Evolutionary conservation across 2,113 vertebrate species (phyloP), one percentile per base, ranked within the genome.

Genomic region (Pedetes capensis): DNA sequence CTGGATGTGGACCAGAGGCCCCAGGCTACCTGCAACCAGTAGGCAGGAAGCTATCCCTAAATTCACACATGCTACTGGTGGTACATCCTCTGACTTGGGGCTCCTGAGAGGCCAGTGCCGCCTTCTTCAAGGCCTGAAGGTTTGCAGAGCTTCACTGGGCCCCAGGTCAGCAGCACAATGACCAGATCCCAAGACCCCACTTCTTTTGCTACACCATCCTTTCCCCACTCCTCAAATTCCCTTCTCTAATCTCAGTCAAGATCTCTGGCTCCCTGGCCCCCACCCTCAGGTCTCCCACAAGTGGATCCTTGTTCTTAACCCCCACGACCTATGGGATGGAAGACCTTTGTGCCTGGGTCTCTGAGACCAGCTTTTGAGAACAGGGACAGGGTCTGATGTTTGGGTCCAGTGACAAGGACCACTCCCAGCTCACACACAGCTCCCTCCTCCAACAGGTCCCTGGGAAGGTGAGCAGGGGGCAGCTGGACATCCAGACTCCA

Each of bases 1-100:
- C 22, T 42, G 7, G 3, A 6, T 5, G 7, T 37, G 27, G 16
- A 14, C 1, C 0, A 20, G 0, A 39, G 51, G 29, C 4, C 22
- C 93, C 79, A 39, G 17, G 74, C 47, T 47, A 91, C 83, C n/a
- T 95, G 92, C 0, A 61, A 75, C 84, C 89, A 81, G 47, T 72
- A 93, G 92, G 76, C 25, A 0, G 66, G 51, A 0, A 8, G 22
- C 4, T 23, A 32, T 7, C 71, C 12, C 6, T 7, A 20, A 1
- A 32, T 14, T 42, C 29, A 42, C 1, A 6, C 0, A 9, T 9
- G 32, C n/a, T 1, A 8, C 8, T 2, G 37, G 25, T 6, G 23
- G 17, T 5, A 29, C 25, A 14, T 9, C 39, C 6, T 23, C 37
- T 2, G 51, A 23, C 5, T 13, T 42, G 72, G 4, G n/a, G 3